These are phyloP conservation scores for Lamellibrachia satsuma DNA, from an alignment of 2,888 invertebrate species.

Conservation along the genomic window DNA sequence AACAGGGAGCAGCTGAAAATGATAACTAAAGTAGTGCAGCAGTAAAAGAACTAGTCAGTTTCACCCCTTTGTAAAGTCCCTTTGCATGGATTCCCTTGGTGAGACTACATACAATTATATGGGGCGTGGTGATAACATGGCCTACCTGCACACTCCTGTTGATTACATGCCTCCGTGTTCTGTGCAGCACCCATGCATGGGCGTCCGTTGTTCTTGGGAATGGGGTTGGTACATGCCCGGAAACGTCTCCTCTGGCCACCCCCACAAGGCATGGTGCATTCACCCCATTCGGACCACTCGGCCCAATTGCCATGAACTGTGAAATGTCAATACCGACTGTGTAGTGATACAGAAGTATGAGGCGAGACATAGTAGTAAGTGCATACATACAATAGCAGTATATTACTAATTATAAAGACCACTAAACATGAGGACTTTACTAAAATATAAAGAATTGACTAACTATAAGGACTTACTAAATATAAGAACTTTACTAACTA, in stretches of 20 bases:
- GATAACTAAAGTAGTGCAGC: too few relatives aligned
- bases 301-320: slow-evolving; percentile 67
- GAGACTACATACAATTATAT: too few relatives aligned
- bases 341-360: neutral
- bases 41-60: too few relatives aligned
- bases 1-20: too few relatives aligned
- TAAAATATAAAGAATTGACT: neutral
- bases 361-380: neutral
- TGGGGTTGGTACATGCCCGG: slow-evolving; percentile 67
- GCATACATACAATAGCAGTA: neutral
- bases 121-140: neutral
- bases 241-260: slow-evolving; percentile 69
- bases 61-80: too few relatives aligned
- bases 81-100: too few relatives aligned
- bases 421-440: neutral
- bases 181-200: slow-evolving; percentile 58
- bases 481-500: neutral
- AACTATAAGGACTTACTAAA: neutral
- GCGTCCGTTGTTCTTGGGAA: slow-evolving; percentile 62
- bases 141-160: slow-evolving; percentile 56
- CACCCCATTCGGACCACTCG: slow-evolving; percentile 70
- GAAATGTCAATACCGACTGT: slow-evolving; percentile 17
- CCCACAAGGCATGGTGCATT: slow-evolving; percentile 70
- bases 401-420: neutral
- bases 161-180: slow-evolving; percentile 56